Evolutionary conservation across 2,888 invertebrate species (phyloP).

Genomic region (Synergus gifuensis): DNA sequence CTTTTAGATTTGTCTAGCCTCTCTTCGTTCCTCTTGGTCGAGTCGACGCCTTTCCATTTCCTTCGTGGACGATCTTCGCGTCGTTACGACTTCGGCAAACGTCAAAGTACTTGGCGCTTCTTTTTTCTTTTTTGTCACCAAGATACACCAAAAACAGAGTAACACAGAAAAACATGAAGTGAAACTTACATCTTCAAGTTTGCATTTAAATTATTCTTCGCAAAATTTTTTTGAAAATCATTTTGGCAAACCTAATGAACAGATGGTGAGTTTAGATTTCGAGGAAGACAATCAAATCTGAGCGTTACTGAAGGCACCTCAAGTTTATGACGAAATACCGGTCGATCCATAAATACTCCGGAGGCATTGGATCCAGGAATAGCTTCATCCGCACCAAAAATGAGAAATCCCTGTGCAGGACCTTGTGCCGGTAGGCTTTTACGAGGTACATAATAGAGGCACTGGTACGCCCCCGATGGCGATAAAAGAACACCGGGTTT

Average conservation of each 20-base stretch:
- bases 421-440: constrained; percentile 41
- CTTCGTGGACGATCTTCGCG: constrained; percentile 27
- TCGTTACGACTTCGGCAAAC: constrained; percentile 27
- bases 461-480: constrained; percentile 31
- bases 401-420: constrained; percentile 64
- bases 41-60: constrained; percentile 36
- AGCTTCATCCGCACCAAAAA: constrained; percentile 61
- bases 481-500: constrained; percentile 34
- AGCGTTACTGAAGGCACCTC: constrained; percentile 54
- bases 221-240: not conserved
- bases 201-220: not conserved
- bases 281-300: constrained; percentile 42
- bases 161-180: not conserved
- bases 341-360: constrained; percentile 69
- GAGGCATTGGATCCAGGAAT: constrained; percentile 68
- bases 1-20: constrained; percentile 68
- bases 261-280: not conserved
- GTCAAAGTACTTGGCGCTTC: not conserved
- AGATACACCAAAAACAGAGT: not conserved
- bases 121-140: not conserved
- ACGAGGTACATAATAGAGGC: constrained; percentile 35
- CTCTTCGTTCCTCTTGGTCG: constrained; percentile 32
- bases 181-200: not conserved
- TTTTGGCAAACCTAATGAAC: constrained; percentile 14
- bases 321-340: constrained; percentile 70